phyloP scores from a whole-genome alignment of 2,113 vertebrate genomes.

The Camelus bactrianus region DNA sequence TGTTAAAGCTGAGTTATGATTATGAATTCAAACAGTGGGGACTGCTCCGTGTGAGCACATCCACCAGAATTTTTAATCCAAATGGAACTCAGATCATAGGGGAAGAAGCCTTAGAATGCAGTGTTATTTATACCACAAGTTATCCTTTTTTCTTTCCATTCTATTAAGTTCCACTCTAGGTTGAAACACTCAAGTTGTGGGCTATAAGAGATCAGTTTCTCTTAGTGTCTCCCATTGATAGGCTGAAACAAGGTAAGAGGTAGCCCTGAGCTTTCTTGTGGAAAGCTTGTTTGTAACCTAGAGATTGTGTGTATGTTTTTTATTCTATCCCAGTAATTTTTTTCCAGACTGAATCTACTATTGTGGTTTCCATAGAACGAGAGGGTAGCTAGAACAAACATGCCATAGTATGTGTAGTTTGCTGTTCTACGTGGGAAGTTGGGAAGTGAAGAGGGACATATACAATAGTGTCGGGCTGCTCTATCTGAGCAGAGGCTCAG shows the following conservation, averaged over 20 bases:
- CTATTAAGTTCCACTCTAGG: conserved; percentile 45
- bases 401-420: neutral
- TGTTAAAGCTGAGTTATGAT: neutral
- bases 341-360: conserved; percentile 55
- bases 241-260: neutral
- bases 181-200: conserved; percentile 15
- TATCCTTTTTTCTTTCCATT: conserved; percentile 52
- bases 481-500: neutral
- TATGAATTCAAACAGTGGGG: conserved; percentile 14
- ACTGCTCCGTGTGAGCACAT: neutral
- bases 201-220: conserved; percentile 20
- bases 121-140: conserved; percentile 50
- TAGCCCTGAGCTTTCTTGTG: neutral
- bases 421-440: neutral
- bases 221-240: neutral
- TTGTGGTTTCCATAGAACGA: conserved; percentile 55
- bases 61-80: neutral
- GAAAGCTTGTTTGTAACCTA: conserved; percentile 22
- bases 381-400: conserved; percentile 19
- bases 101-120: conserved; percentile 41
- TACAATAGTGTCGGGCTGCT: neutral
- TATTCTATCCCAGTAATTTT: conserved; percentile 48
- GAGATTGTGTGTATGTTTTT: conserved; percentile 1
- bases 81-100: conserved; percentile 57
- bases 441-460: neutral